These are phyloP conservation scores for Ruditapes philippinarum DNA, from an alignment of 1,140 invertebrate species.

Conservation along the genomic window DNA sequence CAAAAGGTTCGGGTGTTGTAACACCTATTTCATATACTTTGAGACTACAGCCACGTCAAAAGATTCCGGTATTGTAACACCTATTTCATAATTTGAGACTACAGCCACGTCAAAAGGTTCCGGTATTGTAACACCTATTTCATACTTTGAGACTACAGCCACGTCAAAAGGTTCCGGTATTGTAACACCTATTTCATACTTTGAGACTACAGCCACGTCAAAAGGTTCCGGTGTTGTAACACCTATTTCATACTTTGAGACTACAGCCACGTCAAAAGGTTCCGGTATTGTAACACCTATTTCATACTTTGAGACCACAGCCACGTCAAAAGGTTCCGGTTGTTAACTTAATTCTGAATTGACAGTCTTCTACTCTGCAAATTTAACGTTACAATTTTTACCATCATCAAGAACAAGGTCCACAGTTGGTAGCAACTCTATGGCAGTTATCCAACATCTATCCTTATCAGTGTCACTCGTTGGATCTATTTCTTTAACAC, in stretches of 20 bases:
- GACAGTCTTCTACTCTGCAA: background rate
- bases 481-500: background rate
- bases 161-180: slow-evolving; percentile 14
- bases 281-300: slow-evolving; percentile 18
- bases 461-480: background rate
- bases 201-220: background rate
- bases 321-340: slow-evolving; percentile 7
- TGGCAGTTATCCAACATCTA: background rate
- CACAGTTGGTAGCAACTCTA: background rate
- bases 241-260: slow-evolving; percentile 25
- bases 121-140: slow-evolving; percentile 19
- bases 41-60: background rate
- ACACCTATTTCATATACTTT: slow-evolving; percentile 22
- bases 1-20: background rate
- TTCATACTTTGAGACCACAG: slow-evolving; percentile 12
- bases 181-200: slow-evolving; percentile 23
- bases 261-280: background rate
- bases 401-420: background rate
- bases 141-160: background rate
- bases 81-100: slow-evolving; percentile 18
- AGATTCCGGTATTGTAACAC: slow-evolving; percentile 13
- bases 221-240: slow-evolving; percentile 4
- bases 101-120: background rate
- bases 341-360: background rate
- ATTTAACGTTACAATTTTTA: background rate